phyloP scores from a whole-genome alignment of 2,113 vertebrate species.

The Hiodon tergisus region DNA sequence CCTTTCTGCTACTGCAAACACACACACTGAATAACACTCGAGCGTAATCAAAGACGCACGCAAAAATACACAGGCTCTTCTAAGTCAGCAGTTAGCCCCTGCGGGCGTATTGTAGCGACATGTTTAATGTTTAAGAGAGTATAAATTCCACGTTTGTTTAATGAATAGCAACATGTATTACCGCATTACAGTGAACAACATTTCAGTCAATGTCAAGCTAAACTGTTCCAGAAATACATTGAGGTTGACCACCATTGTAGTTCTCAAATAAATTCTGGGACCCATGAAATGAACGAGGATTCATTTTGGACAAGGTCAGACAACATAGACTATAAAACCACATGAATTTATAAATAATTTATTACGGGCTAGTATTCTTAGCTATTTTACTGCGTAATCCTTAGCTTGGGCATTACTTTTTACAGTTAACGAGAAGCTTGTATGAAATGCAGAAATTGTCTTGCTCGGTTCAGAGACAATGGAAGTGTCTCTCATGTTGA shows the following conservation, averaged over 20 bases:
- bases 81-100: not conserved
- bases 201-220: no score
- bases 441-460: not conserved
- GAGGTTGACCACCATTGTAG: no score
- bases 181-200: no score
- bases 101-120: not conserved
- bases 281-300: not conserved
- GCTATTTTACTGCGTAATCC: conserved; percentile 25
- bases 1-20: not conserved
- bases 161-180: no score
- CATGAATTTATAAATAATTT: conserved; percentile 23
- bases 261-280: not conserved
- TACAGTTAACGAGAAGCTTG: conserved; percentile 1
- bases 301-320: not conserved
- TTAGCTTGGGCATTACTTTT: conserved; percentile 8
- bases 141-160: no score
- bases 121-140: not conserved
- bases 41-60: not conserved
- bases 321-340: not conserved
- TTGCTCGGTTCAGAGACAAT: not conserved
- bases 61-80: not conserved
- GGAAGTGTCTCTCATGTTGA: not conserved
- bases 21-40: not conserved
- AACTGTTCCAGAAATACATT: no score
- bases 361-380: conserved; percentile 24